Conservation (phyloP, 2,797 vertebrate species). For the Enteromius mattozi region DNA sequence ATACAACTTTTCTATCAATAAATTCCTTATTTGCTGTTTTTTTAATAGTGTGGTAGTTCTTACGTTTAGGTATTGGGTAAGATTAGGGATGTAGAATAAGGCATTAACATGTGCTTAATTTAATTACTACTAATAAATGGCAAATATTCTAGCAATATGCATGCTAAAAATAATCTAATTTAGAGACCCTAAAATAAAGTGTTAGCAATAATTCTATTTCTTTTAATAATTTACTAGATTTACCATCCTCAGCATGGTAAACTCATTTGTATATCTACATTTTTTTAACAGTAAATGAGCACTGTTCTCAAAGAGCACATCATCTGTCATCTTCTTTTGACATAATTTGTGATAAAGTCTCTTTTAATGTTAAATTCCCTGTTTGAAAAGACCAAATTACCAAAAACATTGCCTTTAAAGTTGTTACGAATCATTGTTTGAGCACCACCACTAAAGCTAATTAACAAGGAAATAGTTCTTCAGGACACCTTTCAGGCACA, state of each 20-base stretch:
- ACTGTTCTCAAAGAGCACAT: no score
- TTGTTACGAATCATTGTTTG: not conserved
- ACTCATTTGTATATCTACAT: not conserved
- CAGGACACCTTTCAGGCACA: not conserved
- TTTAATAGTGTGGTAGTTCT: no score
- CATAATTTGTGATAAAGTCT: not conserved
- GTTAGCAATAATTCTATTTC: not conserved
- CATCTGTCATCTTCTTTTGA: no score
- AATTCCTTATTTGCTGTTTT: no score
- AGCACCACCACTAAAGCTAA: not conserved
- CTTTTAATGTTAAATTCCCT: not conserved
- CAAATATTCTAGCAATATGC: no score
- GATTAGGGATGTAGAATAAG: no score
- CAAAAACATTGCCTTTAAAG: not conserved
- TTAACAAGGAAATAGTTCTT: constrained; percentile 1
- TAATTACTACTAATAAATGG: no score
- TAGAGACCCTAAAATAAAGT: no score
- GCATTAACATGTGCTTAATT: no score
- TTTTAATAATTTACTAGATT: not conserved
- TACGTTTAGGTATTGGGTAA: no score
- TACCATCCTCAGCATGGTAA: not conserved
- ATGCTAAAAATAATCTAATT: no score
- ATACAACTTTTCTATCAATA: no score
- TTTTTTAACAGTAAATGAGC: not conserved
- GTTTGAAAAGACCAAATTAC: not conserved